These are phyloP conservation scores for Pachydiplax longipennis DNA, from an alignment of 2,888 invertebrate genomes.

Conservation along the genomic window DNA sequence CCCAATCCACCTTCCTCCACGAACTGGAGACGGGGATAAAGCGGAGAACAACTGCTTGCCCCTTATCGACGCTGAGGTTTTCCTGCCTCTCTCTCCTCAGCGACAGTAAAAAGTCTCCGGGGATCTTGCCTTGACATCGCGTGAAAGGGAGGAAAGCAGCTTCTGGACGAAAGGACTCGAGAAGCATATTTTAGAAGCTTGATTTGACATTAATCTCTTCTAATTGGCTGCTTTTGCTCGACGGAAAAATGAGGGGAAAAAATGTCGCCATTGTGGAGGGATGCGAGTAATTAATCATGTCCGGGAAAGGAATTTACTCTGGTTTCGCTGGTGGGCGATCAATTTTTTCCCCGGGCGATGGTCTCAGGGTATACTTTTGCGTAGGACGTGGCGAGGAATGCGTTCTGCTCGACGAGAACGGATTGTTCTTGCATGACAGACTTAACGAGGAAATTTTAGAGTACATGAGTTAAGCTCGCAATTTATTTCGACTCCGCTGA, in stretches of 20 bases:
- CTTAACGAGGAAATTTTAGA: not conserved
- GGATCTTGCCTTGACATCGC: not conserved
- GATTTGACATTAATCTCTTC: slow-evolving; percentile 44
- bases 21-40: slow-evolving; percentile 23
- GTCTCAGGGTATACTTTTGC: not conserved
- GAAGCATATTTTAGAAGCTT: slow-evolving; percentile 36
- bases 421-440: not conserved
- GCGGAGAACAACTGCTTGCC: slow-evolving; percentile 26
- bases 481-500: not conserved
- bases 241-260: not conserved
- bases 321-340: not conserved
- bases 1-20: not conserved
- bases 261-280: slow-evolving; percentile 22
- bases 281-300: slow-evolving; percentile 26
- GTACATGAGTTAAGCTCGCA: not conserved
- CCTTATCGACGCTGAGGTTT: slow-evolving; percentile 38
- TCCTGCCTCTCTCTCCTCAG: not conserved
- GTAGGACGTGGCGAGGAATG: not conserved
- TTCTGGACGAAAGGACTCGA: not conserved
- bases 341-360: not conserved
- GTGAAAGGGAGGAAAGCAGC: not conserved
- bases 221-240: slow-evolving; percentile 23
- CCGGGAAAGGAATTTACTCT: slow-evolving; percentile 1
- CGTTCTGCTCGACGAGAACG: not conserved
- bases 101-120: slow-evolving; percentile 36